These are phyloP conservation scores for Herminia tarsipennalis DNA, from an alignment of 2,888 invertebrate species.

Conservation along the genomic window DNA sequence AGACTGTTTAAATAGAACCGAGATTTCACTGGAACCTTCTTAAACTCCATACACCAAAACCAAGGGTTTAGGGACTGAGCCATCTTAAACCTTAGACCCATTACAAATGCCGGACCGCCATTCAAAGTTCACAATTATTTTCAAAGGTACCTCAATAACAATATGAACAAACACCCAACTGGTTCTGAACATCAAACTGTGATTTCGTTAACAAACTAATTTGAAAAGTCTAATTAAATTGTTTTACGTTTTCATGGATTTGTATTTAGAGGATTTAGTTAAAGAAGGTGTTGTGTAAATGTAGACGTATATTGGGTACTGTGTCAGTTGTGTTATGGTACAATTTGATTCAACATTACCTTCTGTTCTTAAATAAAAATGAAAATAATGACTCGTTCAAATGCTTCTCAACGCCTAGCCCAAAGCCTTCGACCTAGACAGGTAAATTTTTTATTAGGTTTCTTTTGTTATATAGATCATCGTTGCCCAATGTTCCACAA, in stretches of 20 bases:
- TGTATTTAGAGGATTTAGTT: constrained; percentile 1
- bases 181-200: constrained; percentile 28
- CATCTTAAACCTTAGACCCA: constrained; percentile 19
- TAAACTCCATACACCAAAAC: neutral
- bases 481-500: too few relatives aligned
- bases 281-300: too few relatives aligned
- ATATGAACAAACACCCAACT: constrained; percentile 23
- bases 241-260: constrained; percentile 31
- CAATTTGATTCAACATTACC: too few relatives aligned
- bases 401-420: too few relatives aligned
- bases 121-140: constrained; percentile 21
- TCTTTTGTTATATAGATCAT: too few relatives aligned
- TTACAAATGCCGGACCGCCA: constrained; percentile 23
- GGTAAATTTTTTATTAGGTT: too few relatives aligned
- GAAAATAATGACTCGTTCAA: too few relatives aligned
- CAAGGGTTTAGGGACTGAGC: constrained; percentile 7
- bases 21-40: neutral
- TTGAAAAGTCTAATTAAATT: constrained; percentile 42
- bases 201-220: constrained; percentile 43
- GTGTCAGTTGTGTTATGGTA: too few relatives aligned
- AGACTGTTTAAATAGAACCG: neutral
- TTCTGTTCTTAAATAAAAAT: too few relatives aligned
- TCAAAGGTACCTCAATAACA: constrained; percentile 30
- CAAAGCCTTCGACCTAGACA: too few relatives aligned
- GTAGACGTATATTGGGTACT: too few relatives aligned